Evolutionary conservation across 2,797 vertebrate species (phyloP).

Genomic region (Coregonus suidteri): DNA sequence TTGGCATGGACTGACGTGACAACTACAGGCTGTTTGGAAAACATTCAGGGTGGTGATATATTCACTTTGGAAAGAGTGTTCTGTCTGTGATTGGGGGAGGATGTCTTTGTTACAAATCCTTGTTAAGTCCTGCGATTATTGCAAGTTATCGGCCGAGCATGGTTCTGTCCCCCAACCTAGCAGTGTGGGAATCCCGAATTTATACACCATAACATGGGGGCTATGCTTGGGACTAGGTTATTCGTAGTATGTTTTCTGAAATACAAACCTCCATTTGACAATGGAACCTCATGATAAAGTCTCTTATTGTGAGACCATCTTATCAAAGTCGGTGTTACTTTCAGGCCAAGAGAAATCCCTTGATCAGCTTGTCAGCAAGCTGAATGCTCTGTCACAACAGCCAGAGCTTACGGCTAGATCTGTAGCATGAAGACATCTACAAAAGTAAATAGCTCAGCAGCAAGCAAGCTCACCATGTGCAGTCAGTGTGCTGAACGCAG

Average conservation of each 20-base stretch:
- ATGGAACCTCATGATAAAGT: neutral
- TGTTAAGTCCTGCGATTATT: no score
- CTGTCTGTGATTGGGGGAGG: no score
- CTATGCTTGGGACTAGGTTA: neutral
- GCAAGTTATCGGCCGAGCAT: no score
- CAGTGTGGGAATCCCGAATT: no score
- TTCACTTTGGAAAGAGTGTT: no score
- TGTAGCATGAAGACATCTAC: neutral
- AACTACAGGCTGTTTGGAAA: no score
- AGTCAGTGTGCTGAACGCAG: no score
- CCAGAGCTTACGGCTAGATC: conserved; percentile 8
- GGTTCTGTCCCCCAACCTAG: no score
- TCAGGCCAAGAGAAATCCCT: conserved; percentile 7
- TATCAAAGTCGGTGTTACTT: conserved; percentile 1
- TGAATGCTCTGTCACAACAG: conserved; percentile 19
- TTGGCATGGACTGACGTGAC: no score
- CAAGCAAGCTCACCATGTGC: neutral
- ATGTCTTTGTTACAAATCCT: no score
- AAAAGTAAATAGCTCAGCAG: conserved; percentile 1
- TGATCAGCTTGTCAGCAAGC: conserved; percentile 16
- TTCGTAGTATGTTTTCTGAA: neutral
- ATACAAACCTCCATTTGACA: neutral
- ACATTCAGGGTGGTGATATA: no score
- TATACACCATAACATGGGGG: neutral
- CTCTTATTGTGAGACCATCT: neutral